These are phyloP conservation scores for Pseudomugil gertrudae DNA, from an alignment of 2,797 vertebrate genomes.

Conservation along the genomic window DNA sequence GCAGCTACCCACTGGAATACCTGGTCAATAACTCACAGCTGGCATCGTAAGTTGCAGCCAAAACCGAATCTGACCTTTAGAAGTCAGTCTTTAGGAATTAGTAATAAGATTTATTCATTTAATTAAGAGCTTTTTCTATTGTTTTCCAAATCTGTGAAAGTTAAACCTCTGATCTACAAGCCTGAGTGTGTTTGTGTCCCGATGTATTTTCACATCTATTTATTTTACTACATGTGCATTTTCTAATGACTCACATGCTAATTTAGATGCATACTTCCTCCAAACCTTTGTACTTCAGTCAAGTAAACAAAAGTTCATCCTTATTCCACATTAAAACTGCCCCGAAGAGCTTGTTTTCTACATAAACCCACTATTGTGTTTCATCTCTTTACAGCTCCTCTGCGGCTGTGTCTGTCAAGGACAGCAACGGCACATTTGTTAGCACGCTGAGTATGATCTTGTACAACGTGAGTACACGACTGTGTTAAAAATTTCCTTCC, in stretches of 20 bases:
- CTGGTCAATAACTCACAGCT: constrained; percentile 98
- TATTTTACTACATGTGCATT: constrained; percentile 11
- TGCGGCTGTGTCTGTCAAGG: constrained; percentile 94
- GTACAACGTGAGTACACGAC: constrained; percentile 91
- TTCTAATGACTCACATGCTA: constrained; percentile 14
- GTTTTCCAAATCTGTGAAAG: constrained; percentile 10
- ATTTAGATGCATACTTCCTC: constrained; percentile 9
- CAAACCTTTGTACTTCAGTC: constrained; percentile 6
- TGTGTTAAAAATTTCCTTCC: neutral
- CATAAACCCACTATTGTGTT: neutral
- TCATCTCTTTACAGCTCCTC: constrained; percentile 86
- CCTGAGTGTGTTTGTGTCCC: constrained; percentile 19
- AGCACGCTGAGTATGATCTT: constrained; percentile 96
- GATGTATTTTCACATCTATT: constrained; percentile 6
- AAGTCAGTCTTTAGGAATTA: constrained; percentile 3
- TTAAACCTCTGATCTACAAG: constrained; percentile 4
- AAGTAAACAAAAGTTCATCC: constrained; percentile 2
- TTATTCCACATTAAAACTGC: neutral
- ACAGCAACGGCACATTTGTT: constrained; percentile 97
- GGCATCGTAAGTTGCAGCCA: constrained; percentile 88
- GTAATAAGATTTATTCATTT: constrained; percentile 14
- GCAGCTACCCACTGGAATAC: constrained; percentile 97
- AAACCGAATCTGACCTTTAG: constrained; percentile 26
- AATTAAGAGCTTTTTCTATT: constrained; percentile 21
- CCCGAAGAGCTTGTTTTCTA: constrained; percentile 3